Evolutionary conservation across 2,797 vertebrate genomes (phyloP), one percentile per base, ranked within the genome.

Genomic region (Notolabrus celidotus): DNA sequence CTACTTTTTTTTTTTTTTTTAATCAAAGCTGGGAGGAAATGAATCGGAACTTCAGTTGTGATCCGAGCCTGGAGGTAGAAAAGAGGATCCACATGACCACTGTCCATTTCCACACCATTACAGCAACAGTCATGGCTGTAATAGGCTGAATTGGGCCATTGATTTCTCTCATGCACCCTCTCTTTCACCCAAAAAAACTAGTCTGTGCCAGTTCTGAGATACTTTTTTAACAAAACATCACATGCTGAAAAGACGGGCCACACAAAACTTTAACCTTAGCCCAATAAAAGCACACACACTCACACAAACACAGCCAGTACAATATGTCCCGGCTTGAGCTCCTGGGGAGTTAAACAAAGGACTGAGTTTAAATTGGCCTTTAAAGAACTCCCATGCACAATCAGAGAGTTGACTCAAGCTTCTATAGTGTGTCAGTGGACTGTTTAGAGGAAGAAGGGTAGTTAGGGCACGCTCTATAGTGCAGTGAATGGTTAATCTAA

Each of bases 51-150:
- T 74, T 80, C 78, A 85, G 76, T 90, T 88, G 79, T 83, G 85
- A 84, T 85, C 82, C 61, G 38, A 71, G 90, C 92, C 88, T 23
- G 50, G 71, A 86, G 91, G 85, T 86, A 85, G 57, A 83, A 84
- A 82, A 71, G 72, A 23, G 65, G 84, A 89, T 86, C 84, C 88
- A 86, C 90, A 91, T 90, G 88, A 90, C 89, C 84, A 85, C 75
- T 85, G 84, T 84, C 86, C 83, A 86, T 92, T 91, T 91, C 85
- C 86, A 91, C 85, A 86, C 90, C 79, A 88, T 90, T 89, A 90
- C 80, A 82, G 79, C 83, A 86, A 86, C 84, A 88, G 91, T 90
- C 90, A 89, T 86, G 90, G 86, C 82, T 89, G 80, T 90, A 88
- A 90, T 82, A 66, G 78, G 77, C 77, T 91, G 86, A 90, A 91